Evolutionary conservation across 2,113 vertebrate genomes (phyloP), one percentile per base, ranked within the genome.

Genomic region (Gobius niger): DNA sequence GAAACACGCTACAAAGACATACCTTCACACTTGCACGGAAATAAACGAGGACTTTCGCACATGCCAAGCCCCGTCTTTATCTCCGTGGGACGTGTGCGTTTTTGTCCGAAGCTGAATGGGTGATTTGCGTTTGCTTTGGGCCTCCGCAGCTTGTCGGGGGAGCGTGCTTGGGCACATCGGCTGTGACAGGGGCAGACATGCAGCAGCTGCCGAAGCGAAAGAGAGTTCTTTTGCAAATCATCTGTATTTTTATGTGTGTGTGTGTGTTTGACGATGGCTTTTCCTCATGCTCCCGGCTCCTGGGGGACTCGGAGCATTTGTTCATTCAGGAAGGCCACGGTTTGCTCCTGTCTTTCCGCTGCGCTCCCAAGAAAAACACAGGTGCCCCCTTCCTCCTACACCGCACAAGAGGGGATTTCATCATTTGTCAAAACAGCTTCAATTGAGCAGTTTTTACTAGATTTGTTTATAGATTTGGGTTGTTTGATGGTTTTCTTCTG

Each of bases 251-350:
- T 77, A 83, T 81, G 79, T 78, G 77, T 88, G 41, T 81, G 79
- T 78, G 77, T 88, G 41, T 47, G 63, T 79, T 77, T 68, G 73
- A 65, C 59, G 76, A 91, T 90, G 84, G 66, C 19, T 90, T 90
- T 88, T 81, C 90, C 90, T 86, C 81, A 85, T 91, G 88, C 70
- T 67, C 73, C 18, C 47, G 16, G n/a, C 12, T 81, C 86, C 83
- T 85, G 67, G 14, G 78, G 85, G 88, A 68, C 81, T 75, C 52
- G 71, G 77, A 82, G 82, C 77, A 24, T 72, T 69, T 75, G 73
- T 78, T 61, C 59, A 63, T 1, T 51, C 61, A 64, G 81, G 79
- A 81, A 76, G 71, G 15, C 9, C 47, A 40, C 24, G 44, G 7
- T 63, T 72, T 63, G 56, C 47, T 73, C 73, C 56, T 54, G 44